These are phyloP conservation scores for Callionymus lyra DNA, from an alignment of 2,113 vertebrate species.

Conservation along the genomic window DNA sequence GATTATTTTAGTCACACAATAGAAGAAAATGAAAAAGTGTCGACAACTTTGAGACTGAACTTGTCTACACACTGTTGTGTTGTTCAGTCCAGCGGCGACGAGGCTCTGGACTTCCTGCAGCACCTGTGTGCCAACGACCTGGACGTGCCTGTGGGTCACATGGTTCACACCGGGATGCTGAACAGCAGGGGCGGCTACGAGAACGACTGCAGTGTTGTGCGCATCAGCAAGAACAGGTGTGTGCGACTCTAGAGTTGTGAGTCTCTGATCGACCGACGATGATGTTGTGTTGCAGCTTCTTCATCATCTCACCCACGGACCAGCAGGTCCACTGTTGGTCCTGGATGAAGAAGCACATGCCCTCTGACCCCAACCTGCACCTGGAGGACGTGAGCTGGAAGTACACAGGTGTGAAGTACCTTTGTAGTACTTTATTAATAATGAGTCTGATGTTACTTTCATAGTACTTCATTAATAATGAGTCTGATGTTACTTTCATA, in stretches of 20 bases:
- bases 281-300: conserved; percentile 74
- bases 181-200: conserved; percentile 90
- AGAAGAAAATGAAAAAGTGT: neutral
- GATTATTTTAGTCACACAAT: neutral
- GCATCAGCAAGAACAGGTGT: conserved; percentile 88
- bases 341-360: conserved; percentile 90
- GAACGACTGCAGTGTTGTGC: conserved; percentile 94
- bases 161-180: conserved; percentile 96
- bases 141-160: conserved; percentile 91
- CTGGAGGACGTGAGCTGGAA: conserved; percentile 97
- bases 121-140: conserved; percentile 90
- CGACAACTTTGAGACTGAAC: neutral
- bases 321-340: conserved; percentile 97
- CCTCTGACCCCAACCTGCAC: conserved; percentile 73
- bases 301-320: conserved; percentile 96
- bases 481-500: too few relatives aligned
- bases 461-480: too few relatives aligned
- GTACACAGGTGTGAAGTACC: conserved; percentile 76
- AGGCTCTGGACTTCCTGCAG: conserved; percentile 83
- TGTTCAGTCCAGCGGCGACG: conserved; percentile 71
- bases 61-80: neutral
- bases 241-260: neutral
- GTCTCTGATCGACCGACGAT: neutral
- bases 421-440: too few relatives aligned
- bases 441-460: too few relatives aligned